Evolutionary conservation across 2,888 invertebrate species (phyloP), one percentile per base, ranked within the genome.

Genomic region (Harpalus rubripes): DNA sequence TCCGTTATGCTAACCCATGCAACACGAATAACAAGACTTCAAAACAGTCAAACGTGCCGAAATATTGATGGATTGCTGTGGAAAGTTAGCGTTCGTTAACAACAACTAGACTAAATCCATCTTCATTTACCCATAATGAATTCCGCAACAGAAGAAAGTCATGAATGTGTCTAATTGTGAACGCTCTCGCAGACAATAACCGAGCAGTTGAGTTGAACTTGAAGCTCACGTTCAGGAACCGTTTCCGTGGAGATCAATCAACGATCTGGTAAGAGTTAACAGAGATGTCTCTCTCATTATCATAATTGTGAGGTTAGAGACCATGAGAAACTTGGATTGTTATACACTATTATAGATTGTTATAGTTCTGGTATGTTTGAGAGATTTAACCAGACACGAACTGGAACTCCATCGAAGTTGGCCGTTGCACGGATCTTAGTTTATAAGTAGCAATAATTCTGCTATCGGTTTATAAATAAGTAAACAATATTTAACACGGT

Each of bases 121-220:
- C 84, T 78, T 84, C 84, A 84, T 84, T 84, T 84, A 65, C 84
- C n/a, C 63, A 18, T 84, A 84, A 84, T 84, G 84, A 78, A 78
- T 84, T 84, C 84, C 78, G 44, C 84, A 44, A 41, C 61, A 61
- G 83, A 83, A 83, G 83, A 83, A 83, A 83, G 59, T 83, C 83
- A 83, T 83, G 76, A 83, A 83, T 83, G 83, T 83, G 72, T 72
- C 74, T 74, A 83, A 83, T 83, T 83, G 83, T 41, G 44, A 68
- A 44, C 72, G 15, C 44, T 7, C 81, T 81, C 81, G 41, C 52
- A 82, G 72, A 39, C 68, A 82, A 82, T 74, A 41, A 41, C 72
- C 18, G 32, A 32, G 32, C 3, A 32, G 32, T 32, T 5, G 32
- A 32, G 32, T 32, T 32, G 32, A 32, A 32, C 41, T 41, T 15